These are phyloP conservation scores for Falco cherrug DNA, from an alignment of 2,797 vertebrate species.

Conservation along the genomic window DNA sequence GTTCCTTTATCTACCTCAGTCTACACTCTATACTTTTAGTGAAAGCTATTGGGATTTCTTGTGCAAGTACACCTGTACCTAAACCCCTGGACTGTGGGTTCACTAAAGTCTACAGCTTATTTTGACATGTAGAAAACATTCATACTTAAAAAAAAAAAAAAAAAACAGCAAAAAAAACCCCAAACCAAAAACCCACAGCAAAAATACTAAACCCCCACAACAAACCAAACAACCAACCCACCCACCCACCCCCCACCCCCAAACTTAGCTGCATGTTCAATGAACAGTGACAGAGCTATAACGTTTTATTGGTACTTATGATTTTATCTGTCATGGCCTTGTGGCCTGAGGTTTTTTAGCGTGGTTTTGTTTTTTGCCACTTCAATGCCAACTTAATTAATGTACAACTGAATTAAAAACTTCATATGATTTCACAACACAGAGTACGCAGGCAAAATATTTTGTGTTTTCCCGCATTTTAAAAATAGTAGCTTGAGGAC, in stretches of 20 bases:
- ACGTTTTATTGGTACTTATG: background rate
- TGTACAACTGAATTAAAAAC: background rate
- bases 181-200: background rate
- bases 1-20: background rate
- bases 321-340: background rate
- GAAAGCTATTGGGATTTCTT: background rate
- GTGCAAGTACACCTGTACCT: background rate
- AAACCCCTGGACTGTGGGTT: background rate
- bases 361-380: background rate
- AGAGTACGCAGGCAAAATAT: background rate
- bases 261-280: background rate
- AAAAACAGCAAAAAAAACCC: fast-evolving
- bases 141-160: background rate
- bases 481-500: background rate
- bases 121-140: background rate
- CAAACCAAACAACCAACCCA: background rate
- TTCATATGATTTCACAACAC: background rate
- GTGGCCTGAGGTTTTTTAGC: background rate
- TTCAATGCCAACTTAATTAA: background rate
- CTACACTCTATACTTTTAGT: background rate
- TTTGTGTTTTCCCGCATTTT: background rate
- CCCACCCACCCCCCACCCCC: fast-evolving
- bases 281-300: background rate
- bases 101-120: background rate
- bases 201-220: background rate